Conservation (phyloP, 2,113 vertebrate genomes). For the Anser cygnoides region DNA sequence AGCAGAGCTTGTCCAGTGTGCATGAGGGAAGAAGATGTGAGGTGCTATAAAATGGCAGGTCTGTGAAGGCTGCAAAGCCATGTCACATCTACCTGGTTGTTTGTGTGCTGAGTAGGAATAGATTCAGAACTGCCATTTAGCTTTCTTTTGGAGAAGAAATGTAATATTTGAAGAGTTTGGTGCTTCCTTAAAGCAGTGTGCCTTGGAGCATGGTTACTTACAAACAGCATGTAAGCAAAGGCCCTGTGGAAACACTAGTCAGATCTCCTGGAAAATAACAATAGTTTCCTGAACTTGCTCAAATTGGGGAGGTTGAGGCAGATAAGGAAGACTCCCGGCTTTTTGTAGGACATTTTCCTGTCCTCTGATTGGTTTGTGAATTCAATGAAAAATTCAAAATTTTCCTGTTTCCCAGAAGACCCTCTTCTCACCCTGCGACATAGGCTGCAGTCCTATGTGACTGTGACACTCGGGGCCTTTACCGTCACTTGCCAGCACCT, state of each 20-base stretch:
- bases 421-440: background rate
- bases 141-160: background rate
- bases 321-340: background rate
- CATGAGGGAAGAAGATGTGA: background rate
- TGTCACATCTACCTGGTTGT: background rate
- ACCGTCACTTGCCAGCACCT: background rate
- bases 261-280: background rate
- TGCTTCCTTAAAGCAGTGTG: background rate
- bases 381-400: background rate
- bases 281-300: background rate
- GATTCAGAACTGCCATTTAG: background rate
- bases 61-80: background rate
- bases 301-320: background rate
- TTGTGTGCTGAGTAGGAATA: background rate
- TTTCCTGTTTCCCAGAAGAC: background rate
- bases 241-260: background rate
- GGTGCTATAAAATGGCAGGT: background rate
- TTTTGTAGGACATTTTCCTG: background rate
- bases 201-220: background rate
- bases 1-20: background rate
- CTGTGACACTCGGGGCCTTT: background rate
- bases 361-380: background rate
- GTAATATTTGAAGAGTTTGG: background rate
- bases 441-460: background rate
- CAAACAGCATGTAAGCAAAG: background rate